Evolutionary conservation across 2,888 invertebrate species (phyloP), one percentile per base, ranked within the genome.

Genomic region (Temnothorax unifasciatus): DNA sequence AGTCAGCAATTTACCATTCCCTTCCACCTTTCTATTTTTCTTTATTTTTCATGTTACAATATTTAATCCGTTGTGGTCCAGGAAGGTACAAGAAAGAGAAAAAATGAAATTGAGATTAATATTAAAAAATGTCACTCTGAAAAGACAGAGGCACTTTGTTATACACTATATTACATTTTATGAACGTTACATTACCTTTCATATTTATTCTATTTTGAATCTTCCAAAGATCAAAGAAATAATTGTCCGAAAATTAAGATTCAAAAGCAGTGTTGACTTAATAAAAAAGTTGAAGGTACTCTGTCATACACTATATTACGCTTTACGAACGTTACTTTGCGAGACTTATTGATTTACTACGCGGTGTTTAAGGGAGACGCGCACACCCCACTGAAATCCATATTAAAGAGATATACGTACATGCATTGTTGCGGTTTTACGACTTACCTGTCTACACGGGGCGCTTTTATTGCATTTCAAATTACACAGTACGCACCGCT

Each of bases 381-480:
- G 29, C 77, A 66, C 68, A 25, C 52, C 50, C 84, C 74, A 66
- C 59, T 83, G 85, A 87, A 87, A 85, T 85, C 63, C 87, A 77
- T 85, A 82, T 82, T 85, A 87, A 87, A 82, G 83, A 77, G 85
- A 68, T 66, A 34, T 47, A 75, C 57, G 73, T 44, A 57, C 61
- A 66, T 68, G 66, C 76, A 84, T 87, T 81, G 87, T 76, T 76
- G 79, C 87, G 83, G 61, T 73, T 87, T 85, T 61, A 75, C 85
- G 77, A 85, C 73, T 76, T 81, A 74, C 63, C 76, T 87, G 81
- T 85, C 69, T 71, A 38, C 77, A 50, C 52, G 54, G 59, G 38
- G 41, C 57, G 63, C 83, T 75, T 87, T 89, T 87, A 85, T 89
- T 75, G 76, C 47, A 76, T 59, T n/a, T 52, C 77, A 77, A 85